A percentile compares a stretch with the other conserved stretches of the same genome.
Evolutionary conservation across 2,113 vertebrate genomes (phyloP).

Genomic region (Crypturellus undulatus): DNA sequence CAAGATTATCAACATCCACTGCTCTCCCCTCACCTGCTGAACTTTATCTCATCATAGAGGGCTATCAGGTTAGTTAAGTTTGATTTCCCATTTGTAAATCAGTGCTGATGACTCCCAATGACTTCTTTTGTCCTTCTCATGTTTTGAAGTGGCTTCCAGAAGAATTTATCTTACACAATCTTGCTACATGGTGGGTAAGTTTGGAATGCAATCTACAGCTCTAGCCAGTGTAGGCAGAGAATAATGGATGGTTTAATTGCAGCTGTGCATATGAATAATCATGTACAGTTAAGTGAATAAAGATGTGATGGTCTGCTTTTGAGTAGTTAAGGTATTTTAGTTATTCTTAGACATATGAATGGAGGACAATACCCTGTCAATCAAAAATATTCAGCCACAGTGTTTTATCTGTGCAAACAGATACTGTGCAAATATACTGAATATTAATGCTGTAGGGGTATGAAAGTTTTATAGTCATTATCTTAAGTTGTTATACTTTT

Average conservation of each 20-base stretch:
- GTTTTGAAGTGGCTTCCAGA: neutral
- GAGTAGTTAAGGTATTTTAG: neutral
- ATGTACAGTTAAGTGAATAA: neutral
- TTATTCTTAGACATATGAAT: neutral
- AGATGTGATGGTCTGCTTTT: neutral
- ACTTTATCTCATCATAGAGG: neutral
- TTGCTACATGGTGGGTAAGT: neutral
- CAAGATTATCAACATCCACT: fast-evolving
- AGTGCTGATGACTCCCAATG: neutral
- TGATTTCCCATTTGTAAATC: neutral
- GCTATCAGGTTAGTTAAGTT: neutral
- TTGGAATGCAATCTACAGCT: neutral
- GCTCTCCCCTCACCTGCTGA: neutral
- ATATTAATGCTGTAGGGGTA: neutral
- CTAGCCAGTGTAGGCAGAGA: neutral
- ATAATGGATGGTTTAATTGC: too few species aligned
- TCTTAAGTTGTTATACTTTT: neutral
- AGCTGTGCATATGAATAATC: neutral
- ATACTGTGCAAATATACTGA: neutral
- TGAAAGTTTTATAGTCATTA: neutral
- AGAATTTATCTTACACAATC: neutral
- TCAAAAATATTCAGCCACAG: neutral
- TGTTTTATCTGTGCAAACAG: neutral
- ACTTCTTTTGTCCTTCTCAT: fast-evolving
- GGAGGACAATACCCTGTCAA: neutral